phyloP scores from a whole-genome alignment of 2,888 invertebrate genomes.

The Litoditis marina region DNA sequence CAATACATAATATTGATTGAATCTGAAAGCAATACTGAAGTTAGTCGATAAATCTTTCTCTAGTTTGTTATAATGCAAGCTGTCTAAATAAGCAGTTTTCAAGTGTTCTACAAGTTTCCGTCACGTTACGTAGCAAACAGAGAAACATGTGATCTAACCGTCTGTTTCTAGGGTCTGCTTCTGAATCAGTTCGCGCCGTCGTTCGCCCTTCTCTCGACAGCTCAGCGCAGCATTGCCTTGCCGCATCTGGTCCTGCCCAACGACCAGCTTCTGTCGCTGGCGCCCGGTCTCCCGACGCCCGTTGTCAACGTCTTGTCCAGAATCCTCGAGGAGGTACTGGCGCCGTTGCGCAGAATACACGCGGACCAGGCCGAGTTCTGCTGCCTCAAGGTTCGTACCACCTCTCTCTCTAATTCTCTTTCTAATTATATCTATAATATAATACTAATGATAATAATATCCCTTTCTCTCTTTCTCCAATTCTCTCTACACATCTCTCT shows the following conservation, averaged over 20 bases:
- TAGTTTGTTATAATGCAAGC: no score
- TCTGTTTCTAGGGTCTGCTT: constrained; percentile 42
- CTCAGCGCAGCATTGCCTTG: constrained; percentile 52
- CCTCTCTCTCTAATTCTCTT: neutral
- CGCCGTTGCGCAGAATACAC: constrained; percentile 50
- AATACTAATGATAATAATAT: no score
- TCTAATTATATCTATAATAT: neutral
- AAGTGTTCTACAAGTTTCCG: no score
- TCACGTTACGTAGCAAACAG: no score
- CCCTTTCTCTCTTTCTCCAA: no score
- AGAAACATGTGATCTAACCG: no score
- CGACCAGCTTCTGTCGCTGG: constrained; percentile 47
- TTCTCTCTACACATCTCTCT: no score
- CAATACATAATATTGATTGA: no score
- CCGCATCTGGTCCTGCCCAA: constrained; percentile 55
- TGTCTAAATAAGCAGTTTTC: no score
- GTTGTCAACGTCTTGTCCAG: constrained; percentile 28
- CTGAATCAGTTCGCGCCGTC: constrained; percentile 50
- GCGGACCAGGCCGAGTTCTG: constrained; percentile 54
- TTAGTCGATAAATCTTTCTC: no score
- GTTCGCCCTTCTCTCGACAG: constrained; percentile 49
- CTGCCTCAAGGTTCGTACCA: constrained; percentile 39
- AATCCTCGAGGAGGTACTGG: constrained; percentile 54
- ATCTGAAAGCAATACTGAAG: no score
- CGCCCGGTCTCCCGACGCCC: constrained; percentile 17